phyloP scores from a whole-genome alignment of 2,797 vertebrate genomes.

The Syngnathus rostellatus region DNA sequence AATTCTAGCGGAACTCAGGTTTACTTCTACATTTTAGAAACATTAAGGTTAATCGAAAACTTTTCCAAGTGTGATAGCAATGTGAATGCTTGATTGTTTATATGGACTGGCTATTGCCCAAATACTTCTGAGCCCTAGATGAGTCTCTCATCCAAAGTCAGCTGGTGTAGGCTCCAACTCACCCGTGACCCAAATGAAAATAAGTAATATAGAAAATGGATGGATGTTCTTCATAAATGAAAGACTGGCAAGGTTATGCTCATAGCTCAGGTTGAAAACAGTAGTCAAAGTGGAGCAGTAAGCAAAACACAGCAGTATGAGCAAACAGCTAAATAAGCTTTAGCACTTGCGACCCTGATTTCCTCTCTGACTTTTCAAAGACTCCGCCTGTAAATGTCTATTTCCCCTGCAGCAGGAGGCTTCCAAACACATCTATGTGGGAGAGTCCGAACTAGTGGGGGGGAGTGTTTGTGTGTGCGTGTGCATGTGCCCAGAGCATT shows the following conservation, averaged over 20 bases:
- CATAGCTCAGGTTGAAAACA: not conserved
- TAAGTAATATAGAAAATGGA: not conserved
- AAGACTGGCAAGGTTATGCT: not conserved
- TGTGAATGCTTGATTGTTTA: too few species aligned
- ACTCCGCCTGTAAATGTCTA: constrained; percentile 8
- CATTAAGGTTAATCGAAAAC: too few species aligned
- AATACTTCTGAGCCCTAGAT: too few species aligned
- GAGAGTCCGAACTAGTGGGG: constrained; percentile 30
- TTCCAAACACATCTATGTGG: constrained; percentile 39
- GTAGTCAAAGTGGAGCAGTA: not conserved
- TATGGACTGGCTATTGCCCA: too few species aligned
- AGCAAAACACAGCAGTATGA: not conserved
- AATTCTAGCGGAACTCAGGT: too few species aligned
- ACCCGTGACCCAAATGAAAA: too few species aligned
- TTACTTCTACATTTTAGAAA: too few species aligned
- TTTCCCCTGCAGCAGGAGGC: constrained; percentile 30
- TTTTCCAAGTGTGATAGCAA: too few species aligned
- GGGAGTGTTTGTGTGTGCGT: constrained; percentile 20
- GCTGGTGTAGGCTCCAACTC: too few species aligned
- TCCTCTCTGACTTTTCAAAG: constrained; percentile 14
- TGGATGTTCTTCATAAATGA: not conserved
- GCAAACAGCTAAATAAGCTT: constrained; percentile 1
- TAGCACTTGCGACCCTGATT: constrained; percentile 10
- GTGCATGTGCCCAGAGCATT: constrained; percentile 13
- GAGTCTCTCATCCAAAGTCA: too few species aligned